Base-by-base conservation (phyloP, 2,888 invertebrate genomes). In the Nymphalis urticae region DNA sequence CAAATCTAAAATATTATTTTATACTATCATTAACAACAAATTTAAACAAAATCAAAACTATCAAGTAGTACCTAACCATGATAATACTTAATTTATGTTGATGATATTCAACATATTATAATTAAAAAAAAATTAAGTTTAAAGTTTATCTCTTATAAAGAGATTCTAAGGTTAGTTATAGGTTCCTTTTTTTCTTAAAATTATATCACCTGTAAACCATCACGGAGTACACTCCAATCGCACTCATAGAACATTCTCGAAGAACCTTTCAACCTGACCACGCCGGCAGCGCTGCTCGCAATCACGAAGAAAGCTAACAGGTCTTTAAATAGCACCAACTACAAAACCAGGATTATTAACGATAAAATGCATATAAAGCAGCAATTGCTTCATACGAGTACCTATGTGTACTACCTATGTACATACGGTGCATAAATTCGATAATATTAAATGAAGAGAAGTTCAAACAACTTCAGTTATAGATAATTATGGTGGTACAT, bases 251-350 rank as follows among this genome's bases (percentile, higher is more conserved):
- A 87, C 82, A 91, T 86, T 8, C 79, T 76, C 0, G 77, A 75
- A 0, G 88, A 84, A 3, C 92, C 92, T 2, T 84, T 78, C 0
- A 92, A 80, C 9, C 82, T 80, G 5, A 76, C 47, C 21, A 82
- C 89, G 7, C 92, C 92, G 13, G 88, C 66, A 1, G 76, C 82
- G 32, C 85, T 85, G 42, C 82, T 82, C 1, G 85, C 16, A 63
- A 92, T 68, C 62, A 87, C 81, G 72, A 92, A 87, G 67, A 82
- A 89, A 6, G 88, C 79, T 59, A 89, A 71, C 27, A 87, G 80
- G 64, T 92, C 92, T 79, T 92, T 92, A 77, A 92, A 90, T 32
- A 92, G 69, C 66, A 92, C 89, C 79, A 92, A 62, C 92, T 92
- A 36, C 19, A 42, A 58, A 58, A n/a, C n/a, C 16, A 16, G 17